Evolutionary conservation across 2,113 vertebrate genomes (phyloP).

Genomic region (Phodopus roborovskii): DNA sequence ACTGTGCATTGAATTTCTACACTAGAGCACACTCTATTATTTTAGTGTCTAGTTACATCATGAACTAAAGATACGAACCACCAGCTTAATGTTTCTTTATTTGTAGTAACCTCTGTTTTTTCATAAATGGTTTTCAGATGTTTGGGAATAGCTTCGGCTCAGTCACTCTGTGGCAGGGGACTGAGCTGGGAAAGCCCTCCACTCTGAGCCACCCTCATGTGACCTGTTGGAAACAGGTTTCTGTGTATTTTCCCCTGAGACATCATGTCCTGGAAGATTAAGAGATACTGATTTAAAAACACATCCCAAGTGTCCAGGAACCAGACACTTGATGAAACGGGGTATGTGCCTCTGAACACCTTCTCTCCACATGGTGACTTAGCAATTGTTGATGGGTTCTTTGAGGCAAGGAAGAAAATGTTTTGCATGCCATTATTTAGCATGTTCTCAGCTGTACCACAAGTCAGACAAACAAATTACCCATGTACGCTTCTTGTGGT

Average conservation of each 20-base stretch:
- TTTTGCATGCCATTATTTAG: conserved; percentile 27
- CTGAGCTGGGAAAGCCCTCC: not conserved
- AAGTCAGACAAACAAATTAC: conserved; percentile 35
- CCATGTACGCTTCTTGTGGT: not conserved
- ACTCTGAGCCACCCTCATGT: not conserved
- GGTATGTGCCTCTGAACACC: conserved; percentile 27
- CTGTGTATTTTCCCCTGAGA: conserved; percentile 59
- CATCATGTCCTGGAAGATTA: conserved; percentile 66
- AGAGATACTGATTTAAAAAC: conserved; percentile 73
- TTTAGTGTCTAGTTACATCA: conserved; percentile 71
- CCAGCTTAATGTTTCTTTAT: conserved; percentile 65
- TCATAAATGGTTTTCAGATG: conserved; percentile 79
- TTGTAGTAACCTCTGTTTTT: conserved; percentile 67
- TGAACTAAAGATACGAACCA: conserved; percentile 70
- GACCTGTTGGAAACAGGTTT: conserved; percentile 63
- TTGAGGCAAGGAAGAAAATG: conserved; percentile 44
- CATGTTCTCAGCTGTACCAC: not conserved
- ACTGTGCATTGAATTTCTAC: conserved; percentile 48
- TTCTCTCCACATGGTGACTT: not conserved
- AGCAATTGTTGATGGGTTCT: conserved; percentile 31
- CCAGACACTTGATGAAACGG: conserved; percentile 59
- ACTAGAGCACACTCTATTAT: conserved; percentile 56
- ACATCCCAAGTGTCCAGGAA: conserved; percentile 32
- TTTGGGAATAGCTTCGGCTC: conserved; percentile 68
- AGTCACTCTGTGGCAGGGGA: conserved; percentile 31